A percentile compares a stretch with the other conserved stretches of the same genome.
Evolutionary conservation across 2,797 vertebrate genomes (phyloP).

Genomic region (Hozukius guyotensis): DNA sequence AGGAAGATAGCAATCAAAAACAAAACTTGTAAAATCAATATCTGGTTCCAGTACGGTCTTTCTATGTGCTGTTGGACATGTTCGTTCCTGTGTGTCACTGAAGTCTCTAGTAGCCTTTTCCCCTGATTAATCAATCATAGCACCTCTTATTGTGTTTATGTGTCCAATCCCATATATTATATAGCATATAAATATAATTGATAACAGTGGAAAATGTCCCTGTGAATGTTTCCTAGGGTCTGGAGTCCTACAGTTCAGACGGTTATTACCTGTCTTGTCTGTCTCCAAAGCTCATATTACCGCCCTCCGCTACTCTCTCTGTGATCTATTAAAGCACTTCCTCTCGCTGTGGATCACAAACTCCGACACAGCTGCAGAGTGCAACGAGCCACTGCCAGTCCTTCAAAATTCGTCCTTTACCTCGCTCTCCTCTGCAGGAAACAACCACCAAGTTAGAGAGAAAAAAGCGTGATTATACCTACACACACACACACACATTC

Average conservation of each 20-base stretch:
- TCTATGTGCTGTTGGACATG: neutral
- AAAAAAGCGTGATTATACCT: neutral
- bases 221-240: neutral
- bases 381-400: neutral
- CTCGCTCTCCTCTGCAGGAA: neutral
- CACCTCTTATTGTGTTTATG: neutral
- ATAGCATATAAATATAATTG: neutral
- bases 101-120: neutral
- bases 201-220: neutral
- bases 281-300: slow-evolving; percentile 13
- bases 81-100: neutral
- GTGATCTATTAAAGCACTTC: slow-evolving; percentile 29
- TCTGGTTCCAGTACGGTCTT: neutral
- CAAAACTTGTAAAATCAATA: neutral
- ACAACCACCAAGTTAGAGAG: neutral
- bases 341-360: slow-evolving; percentile 9
- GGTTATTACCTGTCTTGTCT: slow-evolving; percentile 1
- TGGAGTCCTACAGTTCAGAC: neutral
- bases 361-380: neutral
- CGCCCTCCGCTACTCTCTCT: neutral
- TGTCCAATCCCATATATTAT: neutral
- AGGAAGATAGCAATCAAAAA: neutral
- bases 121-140: neutral
- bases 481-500: neutral
- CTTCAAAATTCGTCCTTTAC: neutral